Conservation (phyloP, 1,140 invertebrate genomes). For the Nylanderia fulva region DNA sequence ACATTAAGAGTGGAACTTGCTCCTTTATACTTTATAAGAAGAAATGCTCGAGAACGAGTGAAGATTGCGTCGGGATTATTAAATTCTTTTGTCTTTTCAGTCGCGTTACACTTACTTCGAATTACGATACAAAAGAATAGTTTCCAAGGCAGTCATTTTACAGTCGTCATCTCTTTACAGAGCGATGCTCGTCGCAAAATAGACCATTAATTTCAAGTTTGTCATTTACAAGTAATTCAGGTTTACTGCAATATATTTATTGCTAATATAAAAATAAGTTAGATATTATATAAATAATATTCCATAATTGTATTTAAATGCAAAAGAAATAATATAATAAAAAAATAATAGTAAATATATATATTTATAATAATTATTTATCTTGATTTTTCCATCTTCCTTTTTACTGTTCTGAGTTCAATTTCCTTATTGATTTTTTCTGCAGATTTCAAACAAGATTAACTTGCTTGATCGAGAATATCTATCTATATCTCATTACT, state of each 20-base stretch:
- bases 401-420: neutral
- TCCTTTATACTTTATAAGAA: constrained; percentile 42
- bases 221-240: constrained; percentile 12
- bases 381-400: neutral
- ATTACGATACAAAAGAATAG: constrained; percentile 18
- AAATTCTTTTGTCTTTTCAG: constrained; percentile 56
- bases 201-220: constrained; percentile 34
- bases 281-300: neutral
- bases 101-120: constrained; percentile 47
- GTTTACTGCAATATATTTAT: neutral
- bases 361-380: neutral
- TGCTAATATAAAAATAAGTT: neutral
- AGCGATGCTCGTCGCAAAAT: neutral
- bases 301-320: neutral
- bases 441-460: neutral
- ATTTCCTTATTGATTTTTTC: neutral
- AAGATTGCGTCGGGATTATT: constrained; percentile 66
- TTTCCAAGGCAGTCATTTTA: constrained; percentile 1
- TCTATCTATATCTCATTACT: neutral
- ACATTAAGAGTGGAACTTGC: constrained; percentile 36
- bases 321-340: neutral
- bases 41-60: constrained; percentile 55
- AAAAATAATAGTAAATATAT: neutral
- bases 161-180: constrained; percentile 18
- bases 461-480: neutral